phyloP scores from a whole-genome alignment of 2,888 invertebrate genomes.

The Idaea aversata region DNA sequence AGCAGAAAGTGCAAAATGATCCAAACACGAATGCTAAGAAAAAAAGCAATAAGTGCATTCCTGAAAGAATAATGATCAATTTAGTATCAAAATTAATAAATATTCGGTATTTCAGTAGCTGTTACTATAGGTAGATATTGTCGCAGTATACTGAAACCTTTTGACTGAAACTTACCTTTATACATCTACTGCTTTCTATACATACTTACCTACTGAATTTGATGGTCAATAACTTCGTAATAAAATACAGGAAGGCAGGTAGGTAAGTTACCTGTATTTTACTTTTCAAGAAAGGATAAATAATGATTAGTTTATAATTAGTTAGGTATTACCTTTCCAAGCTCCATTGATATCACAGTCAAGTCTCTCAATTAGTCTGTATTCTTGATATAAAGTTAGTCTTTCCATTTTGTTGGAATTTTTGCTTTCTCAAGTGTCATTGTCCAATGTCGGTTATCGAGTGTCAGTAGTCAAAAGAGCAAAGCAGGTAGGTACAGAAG shows the following conservation, averaged over 20 bases:
- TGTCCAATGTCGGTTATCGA: constrained; percentile 4
- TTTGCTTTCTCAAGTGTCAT: too few species aligned
- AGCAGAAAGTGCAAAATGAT: constrained; percentile 71
- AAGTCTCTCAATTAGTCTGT: constrained; percentile 56
- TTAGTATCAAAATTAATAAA: background rate
- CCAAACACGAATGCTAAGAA: constrained; percentile 71
- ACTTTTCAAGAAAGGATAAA: too few species aligned
- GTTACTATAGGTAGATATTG: too few species aligned
- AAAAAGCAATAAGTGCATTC: constrained; percentile 65
- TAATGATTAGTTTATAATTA: background rate
- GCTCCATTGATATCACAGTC: constrained; percentile 56
- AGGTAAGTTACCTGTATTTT: too few species aligned
- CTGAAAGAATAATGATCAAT: constrained; percentile 34
- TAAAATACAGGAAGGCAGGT: too few species aligned
- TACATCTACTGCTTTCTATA: too few species aligned
- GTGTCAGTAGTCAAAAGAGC: constrained; percentile 8
- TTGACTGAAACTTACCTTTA: too few species aligned
- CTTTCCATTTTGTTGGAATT: constrained; percentile 34
- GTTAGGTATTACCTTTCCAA: constrained; percentile 56
- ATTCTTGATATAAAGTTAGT: constrained; percentile 52
- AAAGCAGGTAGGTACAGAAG: constrained; percentile 4
- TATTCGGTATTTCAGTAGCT: background rate
- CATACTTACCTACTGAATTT: too few species aligned
- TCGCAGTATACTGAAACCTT: too few species aligned
- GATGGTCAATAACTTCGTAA: too few species aligned